Conservation (phyloP, 2,113 vertebrate genomes). For the Canis aureus region DNA sequence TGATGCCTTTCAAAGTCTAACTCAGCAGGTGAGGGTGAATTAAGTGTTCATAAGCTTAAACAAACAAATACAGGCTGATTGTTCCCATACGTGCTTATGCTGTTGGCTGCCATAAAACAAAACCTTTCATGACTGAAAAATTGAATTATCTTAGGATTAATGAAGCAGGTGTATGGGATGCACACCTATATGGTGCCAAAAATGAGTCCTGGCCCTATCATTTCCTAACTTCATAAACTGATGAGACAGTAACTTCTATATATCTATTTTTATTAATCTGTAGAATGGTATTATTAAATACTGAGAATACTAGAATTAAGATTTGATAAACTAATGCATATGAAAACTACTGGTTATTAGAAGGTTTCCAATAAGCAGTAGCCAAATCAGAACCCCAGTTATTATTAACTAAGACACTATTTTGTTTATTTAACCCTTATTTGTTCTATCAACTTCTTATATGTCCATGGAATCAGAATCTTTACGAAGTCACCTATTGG, state of each 20-base stretch:
- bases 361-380: background rate
- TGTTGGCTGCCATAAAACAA: conserved; percentile 47
- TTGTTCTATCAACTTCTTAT: background rate
- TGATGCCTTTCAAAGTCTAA: conserved; percentile 19
- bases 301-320: background rate
- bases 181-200: background rate
- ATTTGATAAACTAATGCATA: background rate
- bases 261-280: background rate
- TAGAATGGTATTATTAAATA: background rate
- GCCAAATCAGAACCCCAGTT: background rate
- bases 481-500: background rate
- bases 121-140: conserved; percentile 29
- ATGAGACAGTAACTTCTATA: background rate
- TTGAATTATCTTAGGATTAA: conserved; percentile 52
- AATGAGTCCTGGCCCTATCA: background rate
- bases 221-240: background rate
- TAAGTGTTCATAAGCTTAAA: conserved; percentile 59
- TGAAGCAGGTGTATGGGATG: background rate
- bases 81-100: conserved; percentile 43
- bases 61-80: conserved; percentile 36
- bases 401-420: background rate
- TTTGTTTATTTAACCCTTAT: background rate
- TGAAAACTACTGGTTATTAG: background rate
- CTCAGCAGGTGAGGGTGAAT: conserved; percentile 24
- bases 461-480: background rate